Conservation (phyloP, 2,113 vertebrate species). For the Lophius piscatorius region DNA sequence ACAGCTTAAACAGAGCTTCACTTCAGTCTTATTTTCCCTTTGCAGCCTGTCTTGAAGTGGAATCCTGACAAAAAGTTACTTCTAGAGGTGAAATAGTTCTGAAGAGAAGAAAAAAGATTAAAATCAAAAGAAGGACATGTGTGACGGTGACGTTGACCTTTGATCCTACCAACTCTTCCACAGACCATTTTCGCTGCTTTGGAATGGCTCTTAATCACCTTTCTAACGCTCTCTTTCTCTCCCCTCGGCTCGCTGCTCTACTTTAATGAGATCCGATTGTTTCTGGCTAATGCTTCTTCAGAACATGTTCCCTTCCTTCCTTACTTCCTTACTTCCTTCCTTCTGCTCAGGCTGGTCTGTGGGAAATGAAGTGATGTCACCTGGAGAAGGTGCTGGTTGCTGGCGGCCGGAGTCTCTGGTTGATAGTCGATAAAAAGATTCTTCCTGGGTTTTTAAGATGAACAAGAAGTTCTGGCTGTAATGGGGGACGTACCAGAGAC, state of each 20-base stretch:
- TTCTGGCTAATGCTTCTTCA: slow-evolving; percentile 51
- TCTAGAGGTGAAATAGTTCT: too few species aligned
- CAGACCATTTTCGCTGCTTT: slow-evolving; percentile 64
- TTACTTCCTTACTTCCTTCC: slow-evolving; percentile 22
- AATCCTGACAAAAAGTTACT: too few species aligned
- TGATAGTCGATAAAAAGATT: neutral
- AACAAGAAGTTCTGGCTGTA: neutral
- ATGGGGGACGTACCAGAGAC: neutral
- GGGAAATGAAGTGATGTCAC: slow-evolving; percentile 35
- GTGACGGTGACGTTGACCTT: slow-evolving; percentile 57
- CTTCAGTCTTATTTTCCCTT: neutral
- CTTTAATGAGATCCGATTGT: slow-evolving; percentile 20
- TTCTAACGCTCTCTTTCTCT: slow-evolving; percentile 29
- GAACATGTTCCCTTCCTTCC: slow-evolving; percentile 13
- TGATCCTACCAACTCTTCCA: slow-evolving; percentile 42
- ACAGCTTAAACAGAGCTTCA: too few species aligned
- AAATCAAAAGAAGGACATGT: too few species aligned
- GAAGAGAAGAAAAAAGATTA: too few species aligned
- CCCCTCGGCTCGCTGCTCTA: slow-evolving; percentile 37
- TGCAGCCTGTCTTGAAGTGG: neutral
- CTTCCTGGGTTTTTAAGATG: neutral
- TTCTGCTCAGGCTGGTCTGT: slow-evolving; percentile 68
- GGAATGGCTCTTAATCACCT: slow-evolving; percentile 50
- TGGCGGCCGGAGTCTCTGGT: neutral
- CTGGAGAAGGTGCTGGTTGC: slow-evolving; percentile 69